Conservation (phyloP, 2,888 invertebrate genomes). For the Drosophila neonasuta region DNA sequence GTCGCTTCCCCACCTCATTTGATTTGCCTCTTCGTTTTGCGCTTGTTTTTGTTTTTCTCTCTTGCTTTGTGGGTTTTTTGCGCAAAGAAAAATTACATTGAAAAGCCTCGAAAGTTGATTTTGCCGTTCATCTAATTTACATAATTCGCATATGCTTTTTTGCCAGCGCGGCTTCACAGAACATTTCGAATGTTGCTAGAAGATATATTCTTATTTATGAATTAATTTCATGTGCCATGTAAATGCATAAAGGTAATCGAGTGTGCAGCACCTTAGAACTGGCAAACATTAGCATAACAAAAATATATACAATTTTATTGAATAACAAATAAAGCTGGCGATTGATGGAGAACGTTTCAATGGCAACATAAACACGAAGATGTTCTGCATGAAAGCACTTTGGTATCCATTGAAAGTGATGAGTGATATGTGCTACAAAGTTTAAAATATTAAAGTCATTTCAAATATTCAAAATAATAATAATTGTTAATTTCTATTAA, state of each 20-base stretch:
- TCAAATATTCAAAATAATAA: too few relatives aligned
- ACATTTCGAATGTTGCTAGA: slow-evolving; percentile 59
- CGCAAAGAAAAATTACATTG: slow-evolving; percentile 54
- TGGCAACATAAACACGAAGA: not conserved
- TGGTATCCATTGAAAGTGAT: not conserved
- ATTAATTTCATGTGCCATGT: slow-evolving; percentile 68
- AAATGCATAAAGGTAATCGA: slow-evolving; percentile 71
- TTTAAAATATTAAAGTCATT: too few relatives aligned
- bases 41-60: slow-evolving; percentile 3
- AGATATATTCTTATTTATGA: slow-evolving; percentile 71
- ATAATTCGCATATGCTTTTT: slow-evolving; percentile 79
- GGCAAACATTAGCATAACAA: slow-evolving; percentile 48
- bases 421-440: not conserved
- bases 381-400: not conserved
- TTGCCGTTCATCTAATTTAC: slow-evolving; percentile 73
- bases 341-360: slow-evolving; percentile 32
- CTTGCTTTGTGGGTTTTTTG: slow-evolving; percentile 16
- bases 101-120: slow-evolving; percentile 71
- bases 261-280: slow-evolving; percentile 29
- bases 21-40: slow-evolving; percentile 32
- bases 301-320: slow-evolving; percentile 52
- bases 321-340: slow-evolving; percentile 10
- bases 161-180: slow-evolving; percentile 15
- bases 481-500: too few relatives aligned
- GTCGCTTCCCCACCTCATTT: not conserved